Percentiles rank a stretch among this genome's conserved stretches.
Conservation (phyloP, 2,888 invertebrate species). For the Anoplius nigerrimus region DNA sequence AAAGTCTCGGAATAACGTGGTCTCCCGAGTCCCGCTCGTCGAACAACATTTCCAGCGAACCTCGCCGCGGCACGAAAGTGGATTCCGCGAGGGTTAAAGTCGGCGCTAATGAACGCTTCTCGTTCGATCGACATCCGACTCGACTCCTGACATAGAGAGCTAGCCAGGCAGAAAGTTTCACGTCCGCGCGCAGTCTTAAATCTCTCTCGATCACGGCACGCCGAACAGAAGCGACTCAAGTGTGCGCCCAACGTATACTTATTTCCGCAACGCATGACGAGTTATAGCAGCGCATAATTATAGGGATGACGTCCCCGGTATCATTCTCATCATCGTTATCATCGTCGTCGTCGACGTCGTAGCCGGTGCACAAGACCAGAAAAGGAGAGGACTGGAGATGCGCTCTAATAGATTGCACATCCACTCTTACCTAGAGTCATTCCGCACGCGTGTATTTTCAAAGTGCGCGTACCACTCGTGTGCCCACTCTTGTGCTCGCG, state of each 20-base stretch:
- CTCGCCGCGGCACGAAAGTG: no score
- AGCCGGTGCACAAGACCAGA: constrained; percentile 13
- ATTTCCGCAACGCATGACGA: constrained; percentile 17
- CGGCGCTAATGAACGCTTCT: no score
- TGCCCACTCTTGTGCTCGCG: constrained; percentile 17
- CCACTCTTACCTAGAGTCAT: constrained; percentile 19
- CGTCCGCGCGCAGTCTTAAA: not conserved
- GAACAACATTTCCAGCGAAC: no score
- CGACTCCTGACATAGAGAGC: no score
- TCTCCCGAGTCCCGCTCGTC: no score
- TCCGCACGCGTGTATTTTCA: not conserved
- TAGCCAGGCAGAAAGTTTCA: no score
- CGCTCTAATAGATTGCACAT: constrained; percentile 60
- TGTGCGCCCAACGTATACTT: not conserved
- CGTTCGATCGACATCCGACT: no score
- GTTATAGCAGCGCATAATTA: constrained; percentile 29
- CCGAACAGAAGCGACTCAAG: not conserved
- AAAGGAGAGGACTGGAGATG: constrained; percentile 32
- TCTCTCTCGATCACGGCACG: constrained; percentile 14
- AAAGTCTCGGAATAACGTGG: no score
- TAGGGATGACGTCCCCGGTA: constrained; percentile 26
- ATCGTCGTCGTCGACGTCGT: constrained; percentile 18
- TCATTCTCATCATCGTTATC: constrained; percentile 47
- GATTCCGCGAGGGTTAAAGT: no score
- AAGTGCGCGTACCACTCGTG: constrained; percentile 2